phyloP scores from a whole-genome alignment of 2,797 vertebrate genomes.

The Furcifer pardalis region DNA sequence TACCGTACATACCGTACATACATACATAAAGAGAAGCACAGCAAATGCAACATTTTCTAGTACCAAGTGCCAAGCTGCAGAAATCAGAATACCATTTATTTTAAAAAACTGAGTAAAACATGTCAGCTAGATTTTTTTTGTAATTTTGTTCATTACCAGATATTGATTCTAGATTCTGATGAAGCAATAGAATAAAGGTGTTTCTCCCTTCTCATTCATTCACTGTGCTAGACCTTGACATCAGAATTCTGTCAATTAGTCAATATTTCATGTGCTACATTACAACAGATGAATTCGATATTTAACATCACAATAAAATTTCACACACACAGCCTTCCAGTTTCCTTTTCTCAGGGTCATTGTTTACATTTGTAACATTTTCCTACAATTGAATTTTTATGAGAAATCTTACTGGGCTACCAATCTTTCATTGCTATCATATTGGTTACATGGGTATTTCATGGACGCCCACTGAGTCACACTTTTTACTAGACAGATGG shows the following conservation, averaged over 20 bases:
- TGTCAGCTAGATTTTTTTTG: neutral
- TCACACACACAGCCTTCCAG: constrained; percentile 30
- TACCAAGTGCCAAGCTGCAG: neutral
- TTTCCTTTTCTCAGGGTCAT: constrained; percentile 57
- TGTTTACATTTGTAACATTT: constrained; percentile 69
- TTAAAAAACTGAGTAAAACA: neutral
- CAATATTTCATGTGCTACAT: constrained; percentile 54
- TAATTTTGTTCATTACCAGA: constrained; percentile 57
- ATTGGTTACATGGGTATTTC: constrained; percentile 60
- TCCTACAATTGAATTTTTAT: constrained; percentile 63
- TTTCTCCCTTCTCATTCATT: constrained; percentile 50
- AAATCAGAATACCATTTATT: neutral
- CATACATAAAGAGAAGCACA: neutral
- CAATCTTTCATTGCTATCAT: constrained; percentile 67
- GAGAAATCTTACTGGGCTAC: constrained; percentile 62
- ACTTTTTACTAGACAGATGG: constrained; percentile 59
- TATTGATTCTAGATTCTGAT: constrained; percentile 55
- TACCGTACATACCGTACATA: too few species aligned
- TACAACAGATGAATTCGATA: constrained; percentile 50
- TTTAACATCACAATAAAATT: constrained; percentile 39
- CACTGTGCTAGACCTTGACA: constrained; percentile 45
- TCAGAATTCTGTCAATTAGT: constrained; percentile 53
- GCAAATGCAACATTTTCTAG: neutral
- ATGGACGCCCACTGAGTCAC: constrained; percentile 64
- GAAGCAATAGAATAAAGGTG: constrained; percentile 66